Evolutionary conservation across 2,888 invertebrate genomes (phyloP), one percentile per base, ranked within the genome.

Genomic region (Chydorus sphaericus): DNA sequence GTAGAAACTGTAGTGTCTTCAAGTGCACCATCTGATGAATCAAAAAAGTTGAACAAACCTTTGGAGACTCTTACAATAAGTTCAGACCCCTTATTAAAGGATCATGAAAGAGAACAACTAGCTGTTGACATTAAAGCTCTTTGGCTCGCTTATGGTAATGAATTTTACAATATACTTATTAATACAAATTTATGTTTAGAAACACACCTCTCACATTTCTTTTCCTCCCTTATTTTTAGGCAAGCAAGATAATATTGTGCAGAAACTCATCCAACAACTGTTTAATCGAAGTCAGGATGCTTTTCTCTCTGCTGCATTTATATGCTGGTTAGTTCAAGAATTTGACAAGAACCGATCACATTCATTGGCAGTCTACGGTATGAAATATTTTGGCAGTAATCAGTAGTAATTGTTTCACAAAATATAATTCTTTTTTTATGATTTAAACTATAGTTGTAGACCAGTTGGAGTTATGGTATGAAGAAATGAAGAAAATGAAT

Each of bases 381-480:
- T 31, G 30, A 28, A 11, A 30, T 7, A 16, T 51, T 7, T 20
- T 20, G 20, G 1, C 23, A 3, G 7, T 16, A 23, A 2, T 4
- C 5, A 33, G 7, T 18, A 20, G 20, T 31, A 26, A 36, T 33
- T 49, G n/a, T n/a, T n/a, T n/a, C n/a, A n/a, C n/a, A n/a, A n/a
- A n/a, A n/a, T 16, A 16, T n/a, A 16, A 28, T 48, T 31, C 11
- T 14, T 1, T 23, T 48, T 55, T n/a, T 18, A 23, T 30, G 6
- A 29, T 48, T n/a, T n/a, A n/a, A n/a, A n/a, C n/a, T n/a, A n/a
- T 36, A 55, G 55, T 55, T 33, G 33, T 55, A 6, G 55, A 55
- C 23, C 48, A 44, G 6, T 55, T 55, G 23, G 55, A 48, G 30
- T 3, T 33, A 4, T 55, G 55, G 55, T 23, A 31, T 8, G 48